phyloP scores from a whole-genome alignment of 2,797 vertebrate genomes.

The Onychomys torridus region DNA sequence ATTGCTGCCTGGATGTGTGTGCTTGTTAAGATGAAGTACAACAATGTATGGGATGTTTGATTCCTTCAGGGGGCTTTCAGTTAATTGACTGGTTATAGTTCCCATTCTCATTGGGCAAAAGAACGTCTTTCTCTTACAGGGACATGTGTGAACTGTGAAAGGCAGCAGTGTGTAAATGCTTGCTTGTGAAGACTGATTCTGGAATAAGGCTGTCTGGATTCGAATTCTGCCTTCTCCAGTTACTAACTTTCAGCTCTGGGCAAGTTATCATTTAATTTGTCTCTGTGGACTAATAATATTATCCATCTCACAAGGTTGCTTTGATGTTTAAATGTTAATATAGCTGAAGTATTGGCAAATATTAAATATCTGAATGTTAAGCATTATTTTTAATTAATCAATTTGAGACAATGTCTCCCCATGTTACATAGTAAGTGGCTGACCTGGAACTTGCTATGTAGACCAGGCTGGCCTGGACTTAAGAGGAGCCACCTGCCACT shows the following conservation, averaged over 20 bases:
- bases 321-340: slow-evolving; percentile 17
- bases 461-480: neutral
- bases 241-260: neutral
- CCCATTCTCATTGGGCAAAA: neutral
- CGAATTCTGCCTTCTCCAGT: neutral
- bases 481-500: neutral
- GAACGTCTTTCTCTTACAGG: neutral
- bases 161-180: neutral
- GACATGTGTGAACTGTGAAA: neutral
- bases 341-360: neutral
- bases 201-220: neutral
- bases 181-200: neutral
- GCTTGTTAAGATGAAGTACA: slow-evolving; percentile 36
- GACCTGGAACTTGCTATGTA: neutral
- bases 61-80: neutral
- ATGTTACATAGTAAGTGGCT: neutral
- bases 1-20: neutral
- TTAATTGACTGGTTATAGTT: neutral
- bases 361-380: neutral
- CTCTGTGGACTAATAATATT: neutral
- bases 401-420: neutral
- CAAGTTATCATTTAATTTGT: neutral
- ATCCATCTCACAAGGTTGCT: neutral
- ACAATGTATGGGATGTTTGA: neutral
- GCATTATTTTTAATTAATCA: neutral